These are phyloP conservation scores for Apolygus lucorum DNA, from an alignment of 1,140 invertebrate genomes.

Conservation along the genomic window DNA sequence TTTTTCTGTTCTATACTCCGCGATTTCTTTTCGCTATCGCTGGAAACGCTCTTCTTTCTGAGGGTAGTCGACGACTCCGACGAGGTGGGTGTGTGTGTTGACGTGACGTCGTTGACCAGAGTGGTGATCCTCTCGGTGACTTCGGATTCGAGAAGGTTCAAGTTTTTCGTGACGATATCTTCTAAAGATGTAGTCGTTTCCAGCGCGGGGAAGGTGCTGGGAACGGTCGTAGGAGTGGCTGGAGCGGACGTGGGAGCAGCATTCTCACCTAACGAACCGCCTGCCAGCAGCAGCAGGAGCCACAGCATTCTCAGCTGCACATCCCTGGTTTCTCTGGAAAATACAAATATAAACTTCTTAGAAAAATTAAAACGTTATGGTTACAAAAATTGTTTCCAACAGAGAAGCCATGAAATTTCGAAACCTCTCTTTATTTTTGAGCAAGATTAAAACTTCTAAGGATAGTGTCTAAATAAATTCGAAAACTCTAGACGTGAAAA, in stretches of 20 bases:
- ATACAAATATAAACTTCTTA: neutral
- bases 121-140: neutral
- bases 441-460: no score
- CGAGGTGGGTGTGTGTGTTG: neutral
- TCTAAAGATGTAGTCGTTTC: neutral
- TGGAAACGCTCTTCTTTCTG: neutral
- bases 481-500: no score
- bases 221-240: no score
- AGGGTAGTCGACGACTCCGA: neutral
- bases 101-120: neutral
- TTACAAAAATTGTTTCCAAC: no score
- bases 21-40: neutral
- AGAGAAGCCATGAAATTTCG: no score
- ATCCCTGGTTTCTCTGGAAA: conserved; percentile 3
- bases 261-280: conserved; percentile 8
- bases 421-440: no score
- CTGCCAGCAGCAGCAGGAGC: conserved; percentile 15
- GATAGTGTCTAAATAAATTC: no score
- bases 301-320: conserved; percentile 18
- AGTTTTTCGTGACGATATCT: neutral
- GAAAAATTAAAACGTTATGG: no score
- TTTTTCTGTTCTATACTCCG: neutral
- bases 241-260: neutral
- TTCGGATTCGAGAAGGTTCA: neutral
- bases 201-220: neutral